These are phyloP conservation scores for Pempheris klunzingeri DNA, from an alignment of 2,797 vertebrate species.

Conservation along the genomic window DNA sequence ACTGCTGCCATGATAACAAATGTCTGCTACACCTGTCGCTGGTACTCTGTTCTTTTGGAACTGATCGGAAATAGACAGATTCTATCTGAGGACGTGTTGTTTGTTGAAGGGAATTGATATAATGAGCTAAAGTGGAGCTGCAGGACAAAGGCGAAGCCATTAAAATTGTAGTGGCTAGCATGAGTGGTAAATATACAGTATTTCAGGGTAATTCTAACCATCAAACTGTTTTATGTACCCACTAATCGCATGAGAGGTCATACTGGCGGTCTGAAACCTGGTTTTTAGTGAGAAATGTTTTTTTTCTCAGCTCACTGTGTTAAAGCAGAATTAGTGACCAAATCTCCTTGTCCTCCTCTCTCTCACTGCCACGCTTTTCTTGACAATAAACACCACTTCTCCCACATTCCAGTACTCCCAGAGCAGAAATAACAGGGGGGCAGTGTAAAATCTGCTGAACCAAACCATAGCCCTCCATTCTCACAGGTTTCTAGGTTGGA, in stretches of 20 bases:
- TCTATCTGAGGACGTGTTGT: too few species aligned
- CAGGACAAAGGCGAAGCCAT: background rate
- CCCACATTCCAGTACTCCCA: conserved; percentile 66
- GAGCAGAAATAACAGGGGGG: conserved; percentile 30
- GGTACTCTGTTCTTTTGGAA: too few species aligned
- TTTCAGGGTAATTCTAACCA: background rate
- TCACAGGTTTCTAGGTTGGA: conserved; percentile 18
- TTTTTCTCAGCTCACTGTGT: background rate
- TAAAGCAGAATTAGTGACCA: conserved; percentile 3
- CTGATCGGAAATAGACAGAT: too few species aligned
- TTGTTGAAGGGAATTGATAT: background rate
- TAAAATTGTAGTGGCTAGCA: background rate
- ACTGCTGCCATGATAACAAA: too few species aligned
- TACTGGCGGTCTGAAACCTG: background rate
- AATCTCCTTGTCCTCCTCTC: background rate
- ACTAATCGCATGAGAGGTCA: background rate
- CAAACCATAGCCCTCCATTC: conserved; percentile 1
- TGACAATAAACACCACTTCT: conserved; percentile 46
- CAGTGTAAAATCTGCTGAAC: conserved; percentile 32
- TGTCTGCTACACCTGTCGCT: too few species aligned
- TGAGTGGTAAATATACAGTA: background rate
- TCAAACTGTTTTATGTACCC: background rate
- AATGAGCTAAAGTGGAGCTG: background rate
- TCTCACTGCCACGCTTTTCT: conserved; percentile 26
- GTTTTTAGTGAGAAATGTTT: background rate